Percentiles rank a stretch among this genome's conserved stretches.
phyloP scores from a whole-genome alignment of 2,888 invertebrate genomes.

The Atherix ibis region DNA sequence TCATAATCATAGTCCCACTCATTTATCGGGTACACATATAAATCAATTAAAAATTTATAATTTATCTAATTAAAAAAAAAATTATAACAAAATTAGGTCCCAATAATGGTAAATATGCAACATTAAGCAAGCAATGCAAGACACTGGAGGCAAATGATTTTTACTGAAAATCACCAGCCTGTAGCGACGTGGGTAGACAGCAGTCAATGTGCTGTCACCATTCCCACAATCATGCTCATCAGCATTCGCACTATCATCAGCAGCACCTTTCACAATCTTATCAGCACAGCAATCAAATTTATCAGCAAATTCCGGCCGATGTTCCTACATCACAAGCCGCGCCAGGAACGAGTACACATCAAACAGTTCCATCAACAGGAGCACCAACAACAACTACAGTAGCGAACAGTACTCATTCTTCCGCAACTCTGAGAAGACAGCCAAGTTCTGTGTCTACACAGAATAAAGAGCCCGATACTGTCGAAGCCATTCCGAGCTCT shows the following conservation, averaged over 20 bases:
- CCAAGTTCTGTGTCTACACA: constrained; percentile 18
- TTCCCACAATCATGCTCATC: constrained; percentile 25
- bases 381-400: constrained; percentile 24
- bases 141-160: constrained; percentile 85
- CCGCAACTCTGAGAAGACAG: constrained; percentile 28
- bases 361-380: constrained; percentile 15
- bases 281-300: constrained; percentile 27
- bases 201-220: constrained; percentile 33
- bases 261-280: constrained; percentile 37
- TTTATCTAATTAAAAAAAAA: too few relatives aligned
- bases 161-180: constrained; percentile 70
- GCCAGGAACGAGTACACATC: not conserved
- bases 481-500: constrained; percentile 21
- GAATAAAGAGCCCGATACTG: constrained; percentile 16
- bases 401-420: constrained; percentile 26
- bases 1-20: constrained; percentile 44
- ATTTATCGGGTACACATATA: constrained; percentile 28
- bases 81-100: constrained; percentile 38
- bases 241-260: constrained; percentile 38
- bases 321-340: constrained; percentile 1
- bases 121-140: constrained; percentile 91
- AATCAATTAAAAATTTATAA: not conserved
- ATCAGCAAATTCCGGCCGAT: constrained; percentile 31
- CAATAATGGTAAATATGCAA: constrained; percentile 82
- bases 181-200: constrained; percentile 26